phyloP scores from a whole-genome alignment of 2,113 vertebrate genomes.

The Otis tarda region DNA sequence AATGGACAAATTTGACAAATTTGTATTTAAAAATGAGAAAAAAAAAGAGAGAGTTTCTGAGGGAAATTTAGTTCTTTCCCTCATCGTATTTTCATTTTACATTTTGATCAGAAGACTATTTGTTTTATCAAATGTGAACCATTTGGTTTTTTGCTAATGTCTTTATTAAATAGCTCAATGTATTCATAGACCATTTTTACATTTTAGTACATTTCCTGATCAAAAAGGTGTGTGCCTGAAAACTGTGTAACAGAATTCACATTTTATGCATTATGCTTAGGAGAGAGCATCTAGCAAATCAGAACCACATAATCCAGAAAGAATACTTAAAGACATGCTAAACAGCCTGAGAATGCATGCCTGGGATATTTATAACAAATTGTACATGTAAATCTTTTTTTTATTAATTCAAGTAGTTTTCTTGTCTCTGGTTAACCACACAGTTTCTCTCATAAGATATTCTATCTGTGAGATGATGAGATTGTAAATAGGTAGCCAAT shows the following conservation, averaged over 20 bases:
- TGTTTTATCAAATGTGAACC: not conserved
- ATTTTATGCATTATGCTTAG: not conserved
- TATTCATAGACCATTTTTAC: not conserved
- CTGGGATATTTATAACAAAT: not conserved
- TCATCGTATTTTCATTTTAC: not conserved
- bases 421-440: not conserved
- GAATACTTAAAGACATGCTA: not conserved
- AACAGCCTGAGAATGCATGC: not conserved
- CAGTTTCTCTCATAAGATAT: not conserved
- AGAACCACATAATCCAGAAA: not conserved
- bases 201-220: not conserved
- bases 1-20: not conserved
- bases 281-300: not conserved
- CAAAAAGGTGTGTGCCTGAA: not conserved
- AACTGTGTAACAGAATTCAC: not conserved
- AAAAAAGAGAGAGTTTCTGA: not conserved
- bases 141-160: not conserved
- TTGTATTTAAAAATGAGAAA: not conserved
- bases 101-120: not conserved
- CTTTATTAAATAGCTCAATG: not conserved
- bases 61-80: not conserved
- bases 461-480: not conserved
- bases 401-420: not conserved
- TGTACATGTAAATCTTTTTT: not conserved
- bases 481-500: not conserved